Percentiles rank a stretch among this genome's conserved stretches.
Evolutionary conservation across 2,888 invertebrate species (phyloP).

Genomic region (Rhyacophila evoluta): DNA sequence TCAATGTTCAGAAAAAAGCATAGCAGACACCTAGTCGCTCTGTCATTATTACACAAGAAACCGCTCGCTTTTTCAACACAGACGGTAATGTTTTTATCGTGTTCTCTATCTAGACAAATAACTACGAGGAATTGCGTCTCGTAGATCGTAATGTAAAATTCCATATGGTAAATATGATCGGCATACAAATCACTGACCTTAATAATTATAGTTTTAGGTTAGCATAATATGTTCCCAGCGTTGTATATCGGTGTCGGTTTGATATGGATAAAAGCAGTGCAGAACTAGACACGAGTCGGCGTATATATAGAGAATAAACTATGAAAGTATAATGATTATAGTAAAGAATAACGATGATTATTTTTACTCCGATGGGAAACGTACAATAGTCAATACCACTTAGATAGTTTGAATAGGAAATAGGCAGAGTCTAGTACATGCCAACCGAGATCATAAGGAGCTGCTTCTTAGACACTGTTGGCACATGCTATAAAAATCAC

Average conservation of each 20-base stretch:
- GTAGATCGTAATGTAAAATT: neutral
- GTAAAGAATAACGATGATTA: neutral
- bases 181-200: neutral
- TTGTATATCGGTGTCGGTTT: too few relatives aligned
- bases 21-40: neutral
- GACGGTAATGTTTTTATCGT: neutral
- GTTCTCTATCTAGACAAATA: neutral
- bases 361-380: neutral
- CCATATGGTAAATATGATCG: neutral
- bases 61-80: neutral
- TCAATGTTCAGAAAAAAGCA: neutral
- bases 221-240: too few relatives aligned
- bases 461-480: too few relatives aligned
- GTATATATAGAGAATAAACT: too few relatives aligned
- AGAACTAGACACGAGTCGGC: too few relatives aligned
- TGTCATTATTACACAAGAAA: slow-evolving; percentile 7
- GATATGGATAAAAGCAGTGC: too few relatives aligned
- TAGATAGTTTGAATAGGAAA: too few relatives aligned
- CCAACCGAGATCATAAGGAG: too few relatives aligned
- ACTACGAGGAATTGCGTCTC: neutral
- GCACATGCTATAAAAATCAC: too few relatives aligned
- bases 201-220: neutral
- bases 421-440: too few relatives aligned
- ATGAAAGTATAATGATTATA: too few relatives aligned
- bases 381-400: too few relatives aligned